phyloP scores from a whole-genome alignment of 2,888 invertebrate genomes.

The Formica aserva region DNA sequence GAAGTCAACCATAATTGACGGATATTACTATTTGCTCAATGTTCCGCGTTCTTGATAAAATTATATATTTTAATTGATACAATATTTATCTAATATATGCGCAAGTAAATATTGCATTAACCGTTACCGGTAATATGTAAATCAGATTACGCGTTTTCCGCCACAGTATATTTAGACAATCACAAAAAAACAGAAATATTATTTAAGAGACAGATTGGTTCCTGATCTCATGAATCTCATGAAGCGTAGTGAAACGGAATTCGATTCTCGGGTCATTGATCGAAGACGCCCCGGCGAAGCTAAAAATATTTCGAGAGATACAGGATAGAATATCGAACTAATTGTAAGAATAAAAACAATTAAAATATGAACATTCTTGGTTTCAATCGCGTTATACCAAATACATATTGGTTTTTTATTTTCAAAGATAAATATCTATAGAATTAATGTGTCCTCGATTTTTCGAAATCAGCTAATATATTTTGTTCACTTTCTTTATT shows the following conservation, averaged over 20 bases:
- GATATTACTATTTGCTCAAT: slow-evolving; percentile 20
- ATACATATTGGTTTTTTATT: background rate
- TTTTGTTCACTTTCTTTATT: background rate
- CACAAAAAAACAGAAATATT: background rate
- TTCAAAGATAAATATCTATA: background rate
- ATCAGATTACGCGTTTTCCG: background rate
- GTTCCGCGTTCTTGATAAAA: slow-evolving; percentile 28
- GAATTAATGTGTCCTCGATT: background rate
- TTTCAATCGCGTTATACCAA: no score
- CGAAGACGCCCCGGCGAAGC: background rate
- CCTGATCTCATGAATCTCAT: slow-evolving; percentile 40
- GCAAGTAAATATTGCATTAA: background rate
- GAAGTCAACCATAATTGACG: slow-evolving; percentile 20
- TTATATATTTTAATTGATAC: slow-evolving; percentile 17
- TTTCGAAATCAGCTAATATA: background rate
- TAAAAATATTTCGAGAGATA: slow-evolving; percentile 1
- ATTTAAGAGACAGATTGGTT: background rate
- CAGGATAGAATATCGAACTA: background rate
- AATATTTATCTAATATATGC: slow-evolving; percentile 27
- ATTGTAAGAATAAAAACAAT: background rate
- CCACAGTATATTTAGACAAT: background rate
- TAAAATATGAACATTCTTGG: background rate
- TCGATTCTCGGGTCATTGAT: slow-evolving; percentile 57
- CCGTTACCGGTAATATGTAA: slow-evolving; percentile 7
- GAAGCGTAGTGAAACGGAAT: slow-evolving; percentile 33